These are phyloP conservation scores for Theocolax elegans DNA, from an alignment of 1,140 invertebrate species.

Conservation along the genomic window DNA sequence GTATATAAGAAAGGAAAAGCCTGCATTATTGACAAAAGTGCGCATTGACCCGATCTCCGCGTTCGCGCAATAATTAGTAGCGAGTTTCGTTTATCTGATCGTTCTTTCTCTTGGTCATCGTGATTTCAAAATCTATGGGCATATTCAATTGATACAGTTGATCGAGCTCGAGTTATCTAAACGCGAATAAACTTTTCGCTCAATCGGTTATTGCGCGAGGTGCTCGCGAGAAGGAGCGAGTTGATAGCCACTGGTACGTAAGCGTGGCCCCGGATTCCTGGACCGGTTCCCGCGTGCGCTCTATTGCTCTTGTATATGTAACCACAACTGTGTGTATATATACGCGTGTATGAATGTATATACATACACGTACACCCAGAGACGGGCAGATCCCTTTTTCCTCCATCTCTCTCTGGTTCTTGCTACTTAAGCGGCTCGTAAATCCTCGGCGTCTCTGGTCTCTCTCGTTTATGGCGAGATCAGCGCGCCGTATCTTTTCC, in stretches of 20 bases:
- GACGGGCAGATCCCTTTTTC: slow-evolving; percentile 32
- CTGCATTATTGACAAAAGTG: too few species aligned
- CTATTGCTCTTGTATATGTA: slow-evolving; percentile 2
- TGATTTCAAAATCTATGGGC: too few species aligned
- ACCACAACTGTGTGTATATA: slow-evolving; percentile 2
- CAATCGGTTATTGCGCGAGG: too few species aligned
- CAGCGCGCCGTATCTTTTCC: slow-evolving; percentile 17
- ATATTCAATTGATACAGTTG: too few species aligned
- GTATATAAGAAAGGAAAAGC: too few species aligned
- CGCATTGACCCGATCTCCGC: too few species aligned
- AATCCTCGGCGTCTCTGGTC: slow-evolving; percentile 37
- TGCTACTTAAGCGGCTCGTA: slow-evolving; percentile 40
- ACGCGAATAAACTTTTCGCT: too few species aligned
- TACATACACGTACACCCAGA: not conserved
- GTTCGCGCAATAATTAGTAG: too few species aligned
- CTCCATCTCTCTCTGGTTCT: slow-evolving; percentile 31
- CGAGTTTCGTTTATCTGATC: too few species aligned
- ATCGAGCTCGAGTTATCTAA: too few species aligned
- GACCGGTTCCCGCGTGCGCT: slow-evolving; percentile 55
- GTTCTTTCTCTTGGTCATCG: too few species aligned
- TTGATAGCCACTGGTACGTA: slow-evolving; percentile 61
- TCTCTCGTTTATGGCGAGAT: slow-evolving; percentile 40
- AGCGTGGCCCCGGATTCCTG: slow-evolving; percentile 65
- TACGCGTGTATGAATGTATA: slow-evolving; percentile 14
- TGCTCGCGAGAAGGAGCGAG: too few species aligned